These are phyloP conservation scores for Characodon lateralis DNA, from an alignment of 2,797 vertebrate species.

Conservation along the genomic window DNA sequence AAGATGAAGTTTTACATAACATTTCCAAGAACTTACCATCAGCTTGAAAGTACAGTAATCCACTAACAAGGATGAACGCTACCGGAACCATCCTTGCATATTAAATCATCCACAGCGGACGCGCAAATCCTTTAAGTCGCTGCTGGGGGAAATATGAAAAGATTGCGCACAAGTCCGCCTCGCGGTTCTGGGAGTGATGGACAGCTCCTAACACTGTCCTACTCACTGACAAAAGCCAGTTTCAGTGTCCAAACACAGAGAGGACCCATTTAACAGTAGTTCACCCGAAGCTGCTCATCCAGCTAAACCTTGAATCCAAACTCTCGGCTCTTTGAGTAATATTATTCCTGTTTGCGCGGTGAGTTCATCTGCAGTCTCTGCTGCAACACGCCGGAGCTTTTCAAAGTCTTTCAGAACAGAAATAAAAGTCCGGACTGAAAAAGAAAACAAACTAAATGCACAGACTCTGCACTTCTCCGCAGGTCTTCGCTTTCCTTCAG, in stretches of 20 bases:
- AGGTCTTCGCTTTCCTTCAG: conserved; percentile 51
- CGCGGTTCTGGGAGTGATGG: conserved; percentile 66
- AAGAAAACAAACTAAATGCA: neutral
- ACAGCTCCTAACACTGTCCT: conserved; percentile 69
- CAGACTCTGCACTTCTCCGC: conserved; percentile 33
- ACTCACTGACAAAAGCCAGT: conserved; percentile 78
- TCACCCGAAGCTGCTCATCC: conserved; percentile 75
- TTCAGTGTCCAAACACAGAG: conserved; percentile 76
- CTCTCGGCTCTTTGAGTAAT: conserved; percentile 38
- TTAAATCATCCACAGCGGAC: conserved; percentile 86
- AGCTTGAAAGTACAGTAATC: conserved; percentile 91
- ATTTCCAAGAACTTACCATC: conserved; percentile 86
- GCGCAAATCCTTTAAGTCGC: conserved; percentile 81
- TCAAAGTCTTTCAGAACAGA: neutral
- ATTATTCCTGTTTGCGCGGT: conserved; percentile 41
- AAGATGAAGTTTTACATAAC: conserved; percentile 22
- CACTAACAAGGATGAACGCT: conserved; percentile 90
- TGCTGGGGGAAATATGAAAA: conserved; percentile 34
- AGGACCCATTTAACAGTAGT: conserved; percentile 72
- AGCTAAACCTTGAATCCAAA: conserved; percentile 52
- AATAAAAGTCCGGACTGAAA: conserved; percentile 37
- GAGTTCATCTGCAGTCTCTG: conserved; percentile 51
- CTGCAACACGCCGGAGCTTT: conserved; percentile 3
- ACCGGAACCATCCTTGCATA: conserved; percentile 97
- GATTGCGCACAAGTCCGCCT: conserved; percentile 53